Percentiles rank a stretch among this genome's conserved stretches.
Conservation (phyloP, 2,888 invertebrate species). For the Eupithecia subfuscata region DNA sequence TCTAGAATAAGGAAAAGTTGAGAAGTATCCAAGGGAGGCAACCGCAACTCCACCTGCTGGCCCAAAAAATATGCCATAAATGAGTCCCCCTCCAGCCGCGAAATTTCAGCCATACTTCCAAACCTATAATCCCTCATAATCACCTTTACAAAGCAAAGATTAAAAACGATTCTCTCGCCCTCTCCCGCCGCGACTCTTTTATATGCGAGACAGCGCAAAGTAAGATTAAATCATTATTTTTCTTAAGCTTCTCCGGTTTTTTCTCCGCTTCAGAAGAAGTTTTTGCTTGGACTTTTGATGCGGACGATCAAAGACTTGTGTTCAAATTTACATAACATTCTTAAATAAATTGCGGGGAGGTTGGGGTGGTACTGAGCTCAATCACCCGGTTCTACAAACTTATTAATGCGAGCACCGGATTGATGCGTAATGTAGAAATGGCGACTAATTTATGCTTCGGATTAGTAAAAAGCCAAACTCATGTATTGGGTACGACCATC, state of each 20-base stretch:
- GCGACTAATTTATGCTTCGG: conserved; percentile 75
- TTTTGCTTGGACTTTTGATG: conserved; percentile 83
- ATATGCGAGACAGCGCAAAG: conserved; percentile 83
- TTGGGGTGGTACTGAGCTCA: conserved; percentile 65
- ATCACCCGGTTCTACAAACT: conserved; percentile 68
- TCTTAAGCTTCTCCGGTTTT: conserved; percentile 82
- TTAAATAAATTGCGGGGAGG: conserved; percentile 80
- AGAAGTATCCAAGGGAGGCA: conserved; percentile 66
- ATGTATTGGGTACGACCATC: conserved; percentile 59
- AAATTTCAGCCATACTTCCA: conserved; percentile 84
- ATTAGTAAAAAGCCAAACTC: conserved; percentile 63
- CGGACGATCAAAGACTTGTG: conserved; percentile 84
- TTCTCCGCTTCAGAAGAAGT: conserved; percentile 68
- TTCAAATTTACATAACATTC: conserved; percentile 84
- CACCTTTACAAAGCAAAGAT: conserved; percentile 86
- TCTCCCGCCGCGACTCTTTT: conserved; percentile 69
- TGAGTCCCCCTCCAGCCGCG: conserved; percentile 75
- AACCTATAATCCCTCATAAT: conserved; percentile 85
- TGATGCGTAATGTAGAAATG: conserved; percentile 67
- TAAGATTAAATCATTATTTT: conserved; percentile 85
- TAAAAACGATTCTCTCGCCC: conserved; percentile 83
- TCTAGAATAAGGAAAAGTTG: conserved; percentile 78
- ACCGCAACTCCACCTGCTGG: conserved; percentile 77
- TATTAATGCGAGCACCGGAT: conserved; percentile 75
- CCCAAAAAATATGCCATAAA: conserved; percentile 80